Base-by-base conservation (phyloP, 53 echinoderm and acorn worm species). In the Holothuria leucospilota region DNA sequence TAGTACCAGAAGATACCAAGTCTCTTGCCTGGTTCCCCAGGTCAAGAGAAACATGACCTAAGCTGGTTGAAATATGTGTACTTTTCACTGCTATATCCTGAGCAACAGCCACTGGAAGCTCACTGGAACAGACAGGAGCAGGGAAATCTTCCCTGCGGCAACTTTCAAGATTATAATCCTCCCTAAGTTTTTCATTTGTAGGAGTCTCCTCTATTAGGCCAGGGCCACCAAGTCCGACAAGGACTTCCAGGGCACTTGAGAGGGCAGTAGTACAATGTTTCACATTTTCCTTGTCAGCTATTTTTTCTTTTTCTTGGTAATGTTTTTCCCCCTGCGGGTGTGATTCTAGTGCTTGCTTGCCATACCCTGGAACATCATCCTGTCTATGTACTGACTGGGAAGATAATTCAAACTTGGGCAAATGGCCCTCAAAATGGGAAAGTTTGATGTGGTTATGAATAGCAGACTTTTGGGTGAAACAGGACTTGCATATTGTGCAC, bases 401-500 rank as follows among this genome's bases (percentile, higher is more conserved):
- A 16, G 56, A 16, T 56, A 56, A 18, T 56, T 18, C 18, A 18
- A 56, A 56, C 56, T 56, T 56, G 15, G 56, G 56, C 18, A 56
- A 56, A 56, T 56, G 56, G 1, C 56, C 56, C 56, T 56, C 56
- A 56, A 61, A 30, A 61, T 80, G 52, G 61, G 56, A 59, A 5
- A 80, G 80, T 30, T 80, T 59, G 6, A 96, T 84, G 62, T 96
- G 96, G 13, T 77, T 59, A 1, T 84, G 68, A 21, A 96, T 92
- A 3, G 74, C 80, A 24, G 60, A 71, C 66, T 92, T 92, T 15
- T 69, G 59, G 11, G 91, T 71, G 39, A 84, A 87, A 87, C 89
- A 85, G 16, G 90, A 94, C 81, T 91, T 86, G 81, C 96, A 96
- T 28, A 92, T 62, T 56, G 91, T 92, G 83, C 96, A 96, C 42